Conservation (phyloP, 2,797 vertebrate species). For the Lepilemur ruficaudatus region DNA sequence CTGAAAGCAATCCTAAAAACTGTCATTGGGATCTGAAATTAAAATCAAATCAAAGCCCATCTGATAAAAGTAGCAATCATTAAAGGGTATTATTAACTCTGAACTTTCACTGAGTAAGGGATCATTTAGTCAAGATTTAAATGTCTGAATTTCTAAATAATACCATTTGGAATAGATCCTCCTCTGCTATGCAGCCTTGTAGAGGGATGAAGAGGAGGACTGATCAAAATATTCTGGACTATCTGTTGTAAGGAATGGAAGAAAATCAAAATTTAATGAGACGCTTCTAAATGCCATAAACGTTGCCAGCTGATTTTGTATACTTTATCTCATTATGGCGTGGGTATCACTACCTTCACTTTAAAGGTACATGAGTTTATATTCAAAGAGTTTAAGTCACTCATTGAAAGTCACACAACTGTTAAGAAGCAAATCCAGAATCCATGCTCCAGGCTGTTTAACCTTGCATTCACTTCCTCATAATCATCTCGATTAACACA, state of each 20-base stretch:
- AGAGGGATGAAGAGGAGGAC: background rate
- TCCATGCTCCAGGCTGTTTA: background rate
- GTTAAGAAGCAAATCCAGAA: background rate
- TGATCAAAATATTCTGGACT: conserved; percentile 21
- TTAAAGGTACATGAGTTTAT: background rate
- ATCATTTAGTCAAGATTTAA: conserved; percentile 53
- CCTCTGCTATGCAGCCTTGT: background rate
- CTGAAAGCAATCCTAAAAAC: conserved; percentile 35
- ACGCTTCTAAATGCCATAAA: background rate
- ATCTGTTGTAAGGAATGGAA: background rate
- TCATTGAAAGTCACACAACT: background rate
- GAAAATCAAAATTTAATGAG: conserved; percentile 27
- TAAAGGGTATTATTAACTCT: background rate
- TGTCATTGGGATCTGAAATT: conserved; percentile 31
- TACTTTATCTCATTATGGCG: background rate
- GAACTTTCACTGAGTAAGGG: background rate
- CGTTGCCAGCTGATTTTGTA: background rate
- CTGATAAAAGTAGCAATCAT: background rate
- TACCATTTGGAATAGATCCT: background rate
- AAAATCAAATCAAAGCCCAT: conserved; percentile 35
- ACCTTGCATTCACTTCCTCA: background rate
- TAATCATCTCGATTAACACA: background rate
- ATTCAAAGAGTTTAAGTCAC: background rate
- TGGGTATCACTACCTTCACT: background rate
- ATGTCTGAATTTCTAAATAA: conserved; percentile 24